These are phyloP conservation scores for Grus americana DNA, from an alignment of 2,113 vertebrate genomes.

Conservation along the genomic window DNA sequence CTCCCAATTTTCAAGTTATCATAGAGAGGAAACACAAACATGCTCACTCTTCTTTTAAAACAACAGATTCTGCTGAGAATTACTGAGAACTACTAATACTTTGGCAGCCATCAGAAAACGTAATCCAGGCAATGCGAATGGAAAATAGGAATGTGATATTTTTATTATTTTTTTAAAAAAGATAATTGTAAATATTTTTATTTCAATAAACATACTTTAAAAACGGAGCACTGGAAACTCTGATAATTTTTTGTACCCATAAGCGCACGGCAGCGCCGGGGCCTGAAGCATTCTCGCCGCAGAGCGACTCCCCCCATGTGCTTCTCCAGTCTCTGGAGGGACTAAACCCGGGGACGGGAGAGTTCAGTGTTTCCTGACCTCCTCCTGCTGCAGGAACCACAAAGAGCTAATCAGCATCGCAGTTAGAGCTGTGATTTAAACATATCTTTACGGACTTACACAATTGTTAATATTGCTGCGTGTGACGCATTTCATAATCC, in stretches of 20 bases:
- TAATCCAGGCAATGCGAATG: background rate
- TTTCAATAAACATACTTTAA: background rate
- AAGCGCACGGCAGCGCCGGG: rapidly evolving
- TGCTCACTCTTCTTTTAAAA: background rate
- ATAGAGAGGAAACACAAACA: background rate
- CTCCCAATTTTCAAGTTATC: background rate
- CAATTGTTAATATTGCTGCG: rapidly evolving
- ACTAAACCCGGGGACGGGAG: background rate
- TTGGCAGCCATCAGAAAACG: background rate
- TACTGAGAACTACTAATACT: background rate
- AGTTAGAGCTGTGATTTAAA: background rate
- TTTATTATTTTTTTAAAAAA: background rate
- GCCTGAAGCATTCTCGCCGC: rapidly evolving
- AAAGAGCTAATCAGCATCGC: background rate
- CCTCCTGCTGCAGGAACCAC: background rate
- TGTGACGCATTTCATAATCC: background rate
- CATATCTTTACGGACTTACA: background rate
- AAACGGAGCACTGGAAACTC: background rate
- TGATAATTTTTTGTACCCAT: rapidly evolving
- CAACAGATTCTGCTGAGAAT: background rate
- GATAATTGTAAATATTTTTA: background rate
- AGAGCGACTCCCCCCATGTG: rapidly evolving
- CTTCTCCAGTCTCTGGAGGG: background rate
- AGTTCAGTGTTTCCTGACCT: background rate
- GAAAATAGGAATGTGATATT: rapidly evolving